Conservation (phyloP, 2,888 invertebrate genomes). For the Thymelicus sylvestris region DNA sequence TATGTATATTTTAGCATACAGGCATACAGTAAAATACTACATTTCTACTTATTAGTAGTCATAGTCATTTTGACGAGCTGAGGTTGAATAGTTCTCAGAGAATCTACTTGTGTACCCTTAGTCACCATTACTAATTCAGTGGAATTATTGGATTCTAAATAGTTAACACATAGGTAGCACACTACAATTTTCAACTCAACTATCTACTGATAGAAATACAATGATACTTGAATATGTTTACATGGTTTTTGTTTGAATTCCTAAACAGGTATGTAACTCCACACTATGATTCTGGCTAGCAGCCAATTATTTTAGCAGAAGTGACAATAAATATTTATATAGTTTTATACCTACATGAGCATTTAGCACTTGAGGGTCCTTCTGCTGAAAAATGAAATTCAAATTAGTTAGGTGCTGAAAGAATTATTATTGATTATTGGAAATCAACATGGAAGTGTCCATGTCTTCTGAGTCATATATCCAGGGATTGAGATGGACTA, state of each 20-base stretch:
- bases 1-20: not conserved
- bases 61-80: not conserved
- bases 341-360: slow-evolving; percentile 1
- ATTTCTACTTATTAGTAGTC: too few species aligned
- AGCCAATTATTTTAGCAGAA: slow-evolving; percentile 4
- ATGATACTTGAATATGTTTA: not conserved
- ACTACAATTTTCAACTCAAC: too few species aligned
- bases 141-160: not conserved
- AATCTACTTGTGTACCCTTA: too few species aligned
- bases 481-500: too few species aligned
- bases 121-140: too few species aligned
- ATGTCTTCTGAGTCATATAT: too few species aligned
- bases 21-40: not conserved
- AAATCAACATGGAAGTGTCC: too few species aligned
- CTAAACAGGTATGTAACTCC: not conserved
- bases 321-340: not conserved
- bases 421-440: not conserved
- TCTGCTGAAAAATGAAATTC: not conserved
- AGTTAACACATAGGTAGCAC: too few species aligned
- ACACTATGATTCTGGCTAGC: not conserved
- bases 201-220: not conserved
- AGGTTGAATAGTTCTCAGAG: not conserved
- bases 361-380: not conserved
- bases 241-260: not conserved
- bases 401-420: not conserved